Conservation (phyloP, 2,113 vertebrate species). For the Melanocharis versteri region DNA sequence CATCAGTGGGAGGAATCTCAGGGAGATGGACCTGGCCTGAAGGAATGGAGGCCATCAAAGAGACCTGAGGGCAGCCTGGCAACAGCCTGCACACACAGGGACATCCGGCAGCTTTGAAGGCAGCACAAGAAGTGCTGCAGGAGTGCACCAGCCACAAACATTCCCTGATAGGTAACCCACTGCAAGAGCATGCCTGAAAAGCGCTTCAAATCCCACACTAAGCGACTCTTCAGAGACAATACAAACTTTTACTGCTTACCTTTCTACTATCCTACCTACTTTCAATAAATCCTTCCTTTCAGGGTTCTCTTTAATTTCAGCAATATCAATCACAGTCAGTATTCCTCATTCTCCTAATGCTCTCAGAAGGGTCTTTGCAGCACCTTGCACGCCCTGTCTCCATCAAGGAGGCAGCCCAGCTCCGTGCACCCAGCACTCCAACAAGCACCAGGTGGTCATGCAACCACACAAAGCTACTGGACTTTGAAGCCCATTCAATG, state of each 20-base stretch:
- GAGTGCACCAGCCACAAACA: accelerated
- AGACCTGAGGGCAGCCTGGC: background rate
- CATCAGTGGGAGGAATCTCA: background rate
- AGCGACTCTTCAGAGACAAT: background rate
- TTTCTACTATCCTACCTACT: background rate
- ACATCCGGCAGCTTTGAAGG: background rate
- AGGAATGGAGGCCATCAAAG: background rate
- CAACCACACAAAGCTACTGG: background rate
- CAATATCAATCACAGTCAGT: background rate
- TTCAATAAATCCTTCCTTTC: background rate
- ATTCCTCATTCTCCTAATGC: background rate
- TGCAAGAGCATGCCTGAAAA: background rate
- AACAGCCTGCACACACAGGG: background rate
- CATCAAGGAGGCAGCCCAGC: background rate
- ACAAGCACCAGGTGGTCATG: accelerated
- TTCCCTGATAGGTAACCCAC: accelerated
- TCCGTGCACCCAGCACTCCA: accelerated
- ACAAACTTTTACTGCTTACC: background rate
- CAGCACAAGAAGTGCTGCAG: background rate
- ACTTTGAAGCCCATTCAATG: background rate
- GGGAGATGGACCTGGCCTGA: background rate
- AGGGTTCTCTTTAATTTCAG: background rate
- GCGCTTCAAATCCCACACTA: background rate
- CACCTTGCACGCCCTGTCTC: background rate
- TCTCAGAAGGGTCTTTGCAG: background rate